These are phyloP conservation scores for Heterodera schachtii DNA, from an alignment of 1,140 invertebrate species.

Conservation along the genomic window DNA sequence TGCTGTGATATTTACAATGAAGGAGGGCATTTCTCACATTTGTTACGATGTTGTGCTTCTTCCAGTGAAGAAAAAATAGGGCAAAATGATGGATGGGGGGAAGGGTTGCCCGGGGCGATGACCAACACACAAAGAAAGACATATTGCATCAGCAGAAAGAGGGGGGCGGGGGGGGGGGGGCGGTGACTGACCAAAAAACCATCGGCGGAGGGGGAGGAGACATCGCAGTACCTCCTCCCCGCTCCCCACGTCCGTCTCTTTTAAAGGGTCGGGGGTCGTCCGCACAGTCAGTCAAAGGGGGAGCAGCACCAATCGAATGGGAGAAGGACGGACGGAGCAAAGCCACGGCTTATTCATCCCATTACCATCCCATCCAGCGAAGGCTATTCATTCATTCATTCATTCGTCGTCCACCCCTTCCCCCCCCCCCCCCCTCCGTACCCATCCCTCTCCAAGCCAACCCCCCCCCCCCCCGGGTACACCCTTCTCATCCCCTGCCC, in stretches of 20 bases:
- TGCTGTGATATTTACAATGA: background rate
- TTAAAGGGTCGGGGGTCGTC: conserved; percentile 1
- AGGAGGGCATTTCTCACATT: background rate
- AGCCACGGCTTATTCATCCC: background rate
- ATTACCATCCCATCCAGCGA: background rate
- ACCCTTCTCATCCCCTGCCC: background rate
- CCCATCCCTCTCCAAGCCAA: too few relatives aligned
- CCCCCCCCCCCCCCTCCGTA: too few relatives aligned
- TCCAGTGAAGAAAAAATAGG: conserved; percentile 11
- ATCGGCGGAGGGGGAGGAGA: background rate
- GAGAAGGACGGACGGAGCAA: background rate
- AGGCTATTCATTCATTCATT: background rate
- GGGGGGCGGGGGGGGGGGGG: background rate
- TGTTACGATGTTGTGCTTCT: background rate
- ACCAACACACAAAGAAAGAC: background rate
- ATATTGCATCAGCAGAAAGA: background rate
- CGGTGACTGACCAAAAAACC: conserved; percentile 11
- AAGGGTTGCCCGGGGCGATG: conserved; percentile 8
- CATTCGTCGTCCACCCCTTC: too few relatives aligned
- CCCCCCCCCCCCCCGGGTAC: too few relatives aligned
- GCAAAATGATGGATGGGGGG: conserved; percentile 27
- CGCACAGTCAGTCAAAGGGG: background rate
- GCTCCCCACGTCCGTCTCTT: background rate
- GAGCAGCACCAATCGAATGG: background rate
- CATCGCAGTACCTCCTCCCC: background rate